A percentile compares a stretch with the other conserved stretches of the same genome.
phyloP scores from a whole-genome alignment of 1,140 invertebrate genomes.

The Ceratosolen solmsi region DNA sequence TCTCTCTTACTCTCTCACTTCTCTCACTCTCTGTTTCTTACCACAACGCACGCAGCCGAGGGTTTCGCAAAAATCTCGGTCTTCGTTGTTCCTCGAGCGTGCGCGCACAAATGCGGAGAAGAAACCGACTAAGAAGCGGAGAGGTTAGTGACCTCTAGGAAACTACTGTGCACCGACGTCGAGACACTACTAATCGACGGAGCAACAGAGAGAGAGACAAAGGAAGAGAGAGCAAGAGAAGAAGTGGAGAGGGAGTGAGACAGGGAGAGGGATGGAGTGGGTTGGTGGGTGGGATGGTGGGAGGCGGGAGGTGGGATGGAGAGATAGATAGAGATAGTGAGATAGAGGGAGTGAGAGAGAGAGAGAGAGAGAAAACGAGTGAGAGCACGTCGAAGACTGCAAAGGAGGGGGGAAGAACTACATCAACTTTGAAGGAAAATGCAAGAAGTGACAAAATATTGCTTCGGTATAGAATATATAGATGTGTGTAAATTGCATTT shows the following conservation, averaged over 20 bases:
- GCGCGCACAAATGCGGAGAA: background rate
- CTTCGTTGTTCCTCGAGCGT: background rate
- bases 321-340: no score
- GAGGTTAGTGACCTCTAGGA: conserved; percentile 52
- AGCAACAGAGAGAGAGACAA: background rate
- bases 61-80: conserved; percentile 29
- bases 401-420: background rate
- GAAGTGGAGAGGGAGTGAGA: conserved; percentile 3
- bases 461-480: background rate
- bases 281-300: no score
- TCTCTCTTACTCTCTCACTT: background rate
- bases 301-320: conserved; percentile 29
- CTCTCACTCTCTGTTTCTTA: background rate
- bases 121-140: conserved; percentile 14
- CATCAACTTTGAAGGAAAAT: conserved; percentile 27
- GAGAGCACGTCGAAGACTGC: background rate
- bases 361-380: background rate
- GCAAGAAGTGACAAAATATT: conserved; percentile 22
- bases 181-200: conserved; percentile 24
- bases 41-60: no score
- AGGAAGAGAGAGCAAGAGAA: conserved; percentile 48
- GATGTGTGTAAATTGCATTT: background rate
- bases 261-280: no score
- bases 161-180: conserved; percentile 34
- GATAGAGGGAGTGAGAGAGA: no score